Percentiles rank a stretch among this genome's conserved stretches.
These are phyloP conservation scores for Bovichtus diacanthus DNA, from an alignment of 2,797 vertebrate genomes.

Conservation along the genomic window DNA sequence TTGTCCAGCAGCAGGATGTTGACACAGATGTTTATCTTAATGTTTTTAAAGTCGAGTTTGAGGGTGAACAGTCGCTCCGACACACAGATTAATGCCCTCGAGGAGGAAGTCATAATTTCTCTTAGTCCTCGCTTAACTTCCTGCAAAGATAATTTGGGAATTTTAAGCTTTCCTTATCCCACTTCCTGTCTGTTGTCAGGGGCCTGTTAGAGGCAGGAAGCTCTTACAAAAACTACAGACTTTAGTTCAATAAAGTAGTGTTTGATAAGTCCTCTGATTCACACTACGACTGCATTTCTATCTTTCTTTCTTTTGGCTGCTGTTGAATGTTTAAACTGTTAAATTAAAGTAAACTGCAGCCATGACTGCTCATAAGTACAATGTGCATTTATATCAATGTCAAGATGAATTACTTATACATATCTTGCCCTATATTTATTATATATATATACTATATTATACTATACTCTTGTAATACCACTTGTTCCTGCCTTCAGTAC, in stretches of 20 bases:
- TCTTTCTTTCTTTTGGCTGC: no score
- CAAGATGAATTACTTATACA: no score
- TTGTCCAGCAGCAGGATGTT: constrained; percentile 4
- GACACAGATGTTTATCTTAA: constrained; percentile 9
- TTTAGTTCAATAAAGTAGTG: background rate
- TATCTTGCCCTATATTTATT: no score
- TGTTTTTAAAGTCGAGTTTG: background rate
- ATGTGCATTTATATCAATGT: no score
- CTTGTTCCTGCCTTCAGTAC: no score
- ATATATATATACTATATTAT: no score
- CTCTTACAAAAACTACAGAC: background rate
- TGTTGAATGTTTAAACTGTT: no score
- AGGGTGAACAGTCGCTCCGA: background rate
- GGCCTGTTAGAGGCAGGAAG: constrained; percentile 11
- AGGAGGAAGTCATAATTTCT: constrained; percentile 45
- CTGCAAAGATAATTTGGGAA: constrained; percentile 37
- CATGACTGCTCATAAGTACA: no score
- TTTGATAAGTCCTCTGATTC: background rate
- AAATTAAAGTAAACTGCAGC: no score
- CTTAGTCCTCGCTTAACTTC: constrained; percentile 30
- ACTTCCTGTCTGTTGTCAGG: constrained; percentile 37
- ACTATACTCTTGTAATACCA: no score
- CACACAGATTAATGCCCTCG: background rate
- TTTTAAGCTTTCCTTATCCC: constrained; percentile 31
- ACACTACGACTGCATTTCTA: no score